These are phyloP conservation scores for Deilephila elpenor DNA, from an alignment of 2,888 invertebrate genomes.

Conservation along the genomic window DNA sequence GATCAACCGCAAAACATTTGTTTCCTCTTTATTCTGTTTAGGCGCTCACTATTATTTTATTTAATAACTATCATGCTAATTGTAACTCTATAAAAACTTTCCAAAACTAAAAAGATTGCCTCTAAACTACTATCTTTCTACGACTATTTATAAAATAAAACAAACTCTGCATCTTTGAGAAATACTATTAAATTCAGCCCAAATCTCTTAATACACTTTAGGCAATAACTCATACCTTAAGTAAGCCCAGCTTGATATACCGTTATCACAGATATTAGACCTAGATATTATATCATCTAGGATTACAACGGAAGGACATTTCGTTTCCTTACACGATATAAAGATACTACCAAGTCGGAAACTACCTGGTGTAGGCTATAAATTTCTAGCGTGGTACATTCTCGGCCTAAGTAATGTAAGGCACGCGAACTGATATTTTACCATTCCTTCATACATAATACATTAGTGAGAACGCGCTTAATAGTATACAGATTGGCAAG, in stretches of 20 bases:
- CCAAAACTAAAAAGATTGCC: no score
- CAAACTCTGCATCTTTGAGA: no score
- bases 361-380: conserved; percentile 39
- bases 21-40: no score
- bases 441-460: conserved; percentile 59
- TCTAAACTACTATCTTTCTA: no score
- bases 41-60: no score
- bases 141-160: no score
- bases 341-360: conserved; percentile 23
- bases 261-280: not conserved
- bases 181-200: no score
- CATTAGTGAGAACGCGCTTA: conserved; percentile 53
- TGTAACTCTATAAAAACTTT: no score
- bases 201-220: not conserved
- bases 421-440: conserved; percentile 76
- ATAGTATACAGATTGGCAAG: conserved; percentile 46
- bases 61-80: no score
- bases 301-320: conserved; percentile 11
- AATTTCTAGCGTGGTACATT: conserved; percentile 52
- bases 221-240: not conserved
- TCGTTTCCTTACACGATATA: conserved; percentile 14
- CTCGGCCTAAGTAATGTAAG: conserved; percentile 61
- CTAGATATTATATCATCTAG: conserved; percentile 12
- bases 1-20: no score
- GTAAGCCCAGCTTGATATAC: not conserved